Conservation (phyloP, 2,888 invertebrate genomes). For the Drosophila nr. perissopoda region DNA sequence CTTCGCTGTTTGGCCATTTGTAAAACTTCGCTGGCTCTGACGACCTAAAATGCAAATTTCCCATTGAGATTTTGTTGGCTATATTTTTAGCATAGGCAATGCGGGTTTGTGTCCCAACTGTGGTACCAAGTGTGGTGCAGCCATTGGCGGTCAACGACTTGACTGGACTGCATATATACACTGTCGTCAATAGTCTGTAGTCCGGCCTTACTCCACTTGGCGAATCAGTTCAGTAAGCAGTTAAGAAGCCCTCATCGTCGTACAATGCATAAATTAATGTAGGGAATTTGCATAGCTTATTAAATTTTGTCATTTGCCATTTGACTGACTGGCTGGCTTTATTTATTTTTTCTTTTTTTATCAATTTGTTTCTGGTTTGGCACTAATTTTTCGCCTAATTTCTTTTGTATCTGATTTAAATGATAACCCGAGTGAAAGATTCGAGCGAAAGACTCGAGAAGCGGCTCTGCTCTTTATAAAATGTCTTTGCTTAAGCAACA, state of each 20-base stretch:
- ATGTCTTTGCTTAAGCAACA: conserved; percentile 65
- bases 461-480: conserved; percentile 65
- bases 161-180: conserved; percentile 12
- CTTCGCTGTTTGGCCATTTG: conserved; percentile 4
- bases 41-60: conserved; percentile 76
- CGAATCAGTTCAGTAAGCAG: conserved; percentile 17
- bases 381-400: conserved; percentile 46
- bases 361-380: conserved; percentile 36
- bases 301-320: conserved; percentile 59
- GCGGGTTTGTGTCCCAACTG: conserved; percentile 18
- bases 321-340: conserved; percentile 12
- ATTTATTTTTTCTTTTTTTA: conserved; percentile 30
- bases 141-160: conserved; percentile 32
- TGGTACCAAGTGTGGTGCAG: background rate
- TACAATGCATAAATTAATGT: conserved; percentile 59
- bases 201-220: conserved; percentile 20
- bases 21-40: conserved; percentile 47
- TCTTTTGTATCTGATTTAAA: conserved; percentile 61
- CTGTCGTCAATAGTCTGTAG: background rate
- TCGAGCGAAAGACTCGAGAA: conserved; percentile 14
- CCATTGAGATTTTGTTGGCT: conserved; percentile 13
- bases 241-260: background rate
- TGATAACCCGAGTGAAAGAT: conserved; percentile 45
- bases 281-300: conserved; percentile 73
- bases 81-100: conserved; percentile 14